These are phyloP conservation scores for Carettochelys insculpta DNA, from an alignment of 2,113 vertebrate genomes.

Conservation along the genomic window DNA sequence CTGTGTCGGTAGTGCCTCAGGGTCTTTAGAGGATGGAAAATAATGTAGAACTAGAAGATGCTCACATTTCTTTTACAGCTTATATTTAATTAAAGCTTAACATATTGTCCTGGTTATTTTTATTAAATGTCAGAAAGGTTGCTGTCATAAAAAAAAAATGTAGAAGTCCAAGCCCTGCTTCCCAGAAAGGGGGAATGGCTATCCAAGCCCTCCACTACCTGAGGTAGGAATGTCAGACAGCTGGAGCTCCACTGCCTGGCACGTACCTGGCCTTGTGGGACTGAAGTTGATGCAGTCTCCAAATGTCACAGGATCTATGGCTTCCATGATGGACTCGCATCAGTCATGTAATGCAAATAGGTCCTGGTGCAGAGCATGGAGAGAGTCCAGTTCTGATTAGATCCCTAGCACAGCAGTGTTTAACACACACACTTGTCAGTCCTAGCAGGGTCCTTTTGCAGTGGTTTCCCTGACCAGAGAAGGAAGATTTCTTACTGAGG, in stretches of 20 bases:
- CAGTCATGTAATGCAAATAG: slow-evolving; percentile 5
- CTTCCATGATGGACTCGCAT: background rate
- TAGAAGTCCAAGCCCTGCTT: too few species aligned
- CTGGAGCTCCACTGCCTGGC: too few species aligned
- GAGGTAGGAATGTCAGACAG: too few species aligned
- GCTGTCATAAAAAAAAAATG: too few species aligned
- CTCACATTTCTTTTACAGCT: background rate
- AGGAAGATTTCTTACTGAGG: slow-evolving; percentile 10
- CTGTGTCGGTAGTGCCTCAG: background rate
- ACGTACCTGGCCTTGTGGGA: too few species aligned
- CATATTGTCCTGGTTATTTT: too few species aligned
- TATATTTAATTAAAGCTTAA: background rate
- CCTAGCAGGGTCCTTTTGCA: background rate
- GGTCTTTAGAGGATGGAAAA: slow-evolving; percentile 1
- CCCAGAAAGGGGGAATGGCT: too few species aligned
- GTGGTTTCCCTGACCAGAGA: background rate
- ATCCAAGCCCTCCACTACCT: too few species aligned
- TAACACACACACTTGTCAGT: slow-evolving; percentile 1
- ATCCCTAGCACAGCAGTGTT: background rate
- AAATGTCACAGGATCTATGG: slow-evolving; percentile 6
- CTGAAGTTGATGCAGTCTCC: background rate
- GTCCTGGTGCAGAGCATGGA: slow-evolving; percentile 9
- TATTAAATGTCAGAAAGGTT: too few species aligned
- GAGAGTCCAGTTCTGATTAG: slow-evolving; percentile 18
- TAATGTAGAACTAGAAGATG: background rate